phyloP scores from a whole-genome alignment of 1,140 invertebrate species.

The Drosophila truncata region DNA sequence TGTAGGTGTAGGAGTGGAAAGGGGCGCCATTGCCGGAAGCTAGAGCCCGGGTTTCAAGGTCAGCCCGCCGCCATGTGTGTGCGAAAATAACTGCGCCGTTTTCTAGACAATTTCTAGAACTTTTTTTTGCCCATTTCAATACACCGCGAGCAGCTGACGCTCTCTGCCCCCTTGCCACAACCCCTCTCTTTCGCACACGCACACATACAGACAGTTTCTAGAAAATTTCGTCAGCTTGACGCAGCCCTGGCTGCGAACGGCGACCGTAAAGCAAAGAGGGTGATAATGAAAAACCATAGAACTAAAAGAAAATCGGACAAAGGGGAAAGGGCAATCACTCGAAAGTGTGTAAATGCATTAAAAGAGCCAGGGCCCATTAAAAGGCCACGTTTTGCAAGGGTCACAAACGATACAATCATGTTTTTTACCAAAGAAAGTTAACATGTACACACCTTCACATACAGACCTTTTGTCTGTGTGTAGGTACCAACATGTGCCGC shows the following conservation, averaged over 20 bases:
- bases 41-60: slow-evolving; percentile 59
- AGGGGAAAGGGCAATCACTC: slow-evolving; percentile 55
- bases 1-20: neutral
- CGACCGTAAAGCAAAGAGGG: slow-evolving; percentile 57
- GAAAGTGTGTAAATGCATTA: slow-evolving; percentile 30
- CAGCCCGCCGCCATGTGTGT: slow-evolving; percentile 20
- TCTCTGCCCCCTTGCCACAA: slow-evolving; percentile 1
- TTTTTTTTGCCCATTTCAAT: slow-evolving; percentile 66
- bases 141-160: slow-evolving; percentile 67
- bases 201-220: slow-evolving; percentile 59
- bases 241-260: slow-evolving; percentile 73
- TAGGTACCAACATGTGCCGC: slow-evolving; percentile 57
- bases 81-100: slow-evolving; percentile 51
- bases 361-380: slow-evolving; percentile 33
- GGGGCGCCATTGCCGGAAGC: slow-evolving; percentile 33
- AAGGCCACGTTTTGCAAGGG: slow-evolving; percentile 27
- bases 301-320: slow-evolving; percentile 46
- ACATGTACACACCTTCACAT: slow-evolving; percentile 18
- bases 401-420: slow-evolving; percentile 24
- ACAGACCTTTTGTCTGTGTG: neutral
- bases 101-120: slow-evolving; percentile 70
- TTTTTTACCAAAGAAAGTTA: slow-evolving; percentile 20
- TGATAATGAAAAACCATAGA: slow-evolving; percentile 55
- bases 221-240: slow-evolving; percentile 70
- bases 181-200: slow-evolving; percentile 27